These are phyloP conservation scores for Rattus rattus DNA, from an alignment of 2,113 vertebrate species.

Conservation along the genomic window DNA sequence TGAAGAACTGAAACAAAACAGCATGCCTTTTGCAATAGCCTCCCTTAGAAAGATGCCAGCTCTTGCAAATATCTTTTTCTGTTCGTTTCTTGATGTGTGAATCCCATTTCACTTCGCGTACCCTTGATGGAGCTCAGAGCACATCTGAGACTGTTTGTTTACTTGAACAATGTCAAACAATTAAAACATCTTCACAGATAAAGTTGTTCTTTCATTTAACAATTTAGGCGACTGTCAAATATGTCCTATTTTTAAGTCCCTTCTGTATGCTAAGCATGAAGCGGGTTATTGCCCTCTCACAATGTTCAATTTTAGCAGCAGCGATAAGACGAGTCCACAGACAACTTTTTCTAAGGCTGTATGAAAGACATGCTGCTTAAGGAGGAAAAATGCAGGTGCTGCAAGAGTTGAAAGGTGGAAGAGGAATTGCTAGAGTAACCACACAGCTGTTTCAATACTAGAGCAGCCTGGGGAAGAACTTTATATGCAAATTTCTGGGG, in stretches of 20 bases:
- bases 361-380: neutral
- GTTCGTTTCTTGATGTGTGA: slow-evolving; percentile 13
- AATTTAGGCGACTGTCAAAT: slow-evolving; percentile 58
- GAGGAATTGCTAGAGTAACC: slow-evolving; percentile 50
- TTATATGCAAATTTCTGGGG: slow-evolving; percentile 58
- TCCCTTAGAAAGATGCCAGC: neutral
- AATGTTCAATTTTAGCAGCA: slow-evolving; percentile 55
- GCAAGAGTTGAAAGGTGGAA: slow-evolving; percentile 35
- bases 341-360: slow-evolving; percentile 32
- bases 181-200: slow-evolving; percentile 57
- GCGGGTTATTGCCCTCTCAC: slow-evolving; percentile 41
- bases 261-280: slow-evolving; percentile 31
- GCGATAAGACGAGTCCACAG: slow-evolving; percentile 24
- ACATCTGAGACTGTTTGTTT: slow-evolving; percentile 50
- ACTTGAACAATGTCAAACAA: slow-evolving; percentile 67
- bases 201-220: slow-evolving; percentile 61
- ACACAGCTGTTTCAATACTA: slow-evolving; percentile 65
- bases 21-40: neutral
- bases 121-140: slow-evolving; percentile 20
- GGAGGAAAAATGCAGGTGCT: slow-evolving; percentile 41
- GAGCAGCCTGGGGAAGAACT: slow-evolving; percentile 8
- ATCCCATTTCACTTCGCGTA: slow-evolving; percentile 47
- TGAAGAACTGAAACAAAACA: slow-evolving; percentile 14
- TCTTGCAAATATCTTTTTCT: neutral
- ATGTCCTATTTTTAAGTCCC: slow-evolving; percentile 61